Conservation (phyloP, 2,888 invertebrate genomes). For the Lasius fuliginosus region DNA sequence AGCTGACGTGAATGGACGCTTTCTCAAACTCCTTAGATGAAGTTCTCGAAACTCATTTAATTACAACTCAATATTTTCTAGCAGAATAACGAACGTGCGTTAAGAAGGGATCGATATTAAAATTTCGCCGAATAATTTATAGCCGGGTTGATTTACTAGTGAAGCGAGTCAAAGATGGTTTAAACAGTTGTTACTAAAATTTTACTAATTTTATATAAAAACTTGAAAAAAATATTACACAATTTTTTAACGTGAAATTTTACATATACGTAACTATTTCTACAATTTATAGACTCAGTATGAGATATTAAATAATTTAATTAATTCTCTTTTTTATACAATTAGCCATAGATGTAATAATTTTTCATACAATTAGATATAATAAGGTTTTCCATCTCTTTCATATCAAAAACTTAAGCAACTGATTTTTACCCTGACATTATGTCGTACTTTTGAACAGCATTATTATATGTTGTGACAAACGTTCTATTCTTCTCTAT, state of each 20-base stretch:
- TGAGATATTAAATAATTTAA: not conserved
- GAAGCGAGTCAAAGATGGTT: not conserved
- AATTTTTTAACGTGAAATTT: conserved; percentile 2
- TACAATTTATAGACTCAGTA: too few relatives aligned
- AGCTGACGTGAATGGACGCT: conserved; percentile 25
- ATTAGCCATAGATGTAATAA: not conserved
- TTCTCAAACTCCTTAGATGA: conserved; percentile 17
- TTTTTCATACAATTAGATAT: not conserved
- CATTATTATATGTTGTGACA: not conserved
- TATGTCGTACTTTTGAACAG: not conserved
- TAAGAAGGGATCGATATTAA: conserved; percentile 42
- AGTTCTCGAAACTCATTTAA: conserved; percentile 29
- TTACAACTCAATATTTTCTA: conserved; percentile 37
- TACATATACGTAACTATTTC: not conserved
- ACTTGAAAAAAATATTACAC: not conserved
- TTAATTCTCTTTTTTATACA: not conserved
- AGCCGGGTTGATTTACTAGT: not conserved
- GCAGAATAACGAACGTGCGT: not conserved
- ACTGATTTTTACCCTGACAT: not conserved
- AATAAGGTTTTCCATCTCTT: not conserved
- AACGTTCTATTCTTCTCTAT: conserved; percentile 8
- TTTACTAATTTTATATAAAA: not conserved
- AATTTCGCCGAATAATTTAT: conserved; percentile 39
- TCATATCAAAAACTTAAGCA: not conserved
- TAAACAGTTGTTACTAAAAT: conserved; percentile 14